Evolutionary conservation across 2,797 vertebrate species (phyloP).

Genomic region (Dryobates pubescens): DNA sequence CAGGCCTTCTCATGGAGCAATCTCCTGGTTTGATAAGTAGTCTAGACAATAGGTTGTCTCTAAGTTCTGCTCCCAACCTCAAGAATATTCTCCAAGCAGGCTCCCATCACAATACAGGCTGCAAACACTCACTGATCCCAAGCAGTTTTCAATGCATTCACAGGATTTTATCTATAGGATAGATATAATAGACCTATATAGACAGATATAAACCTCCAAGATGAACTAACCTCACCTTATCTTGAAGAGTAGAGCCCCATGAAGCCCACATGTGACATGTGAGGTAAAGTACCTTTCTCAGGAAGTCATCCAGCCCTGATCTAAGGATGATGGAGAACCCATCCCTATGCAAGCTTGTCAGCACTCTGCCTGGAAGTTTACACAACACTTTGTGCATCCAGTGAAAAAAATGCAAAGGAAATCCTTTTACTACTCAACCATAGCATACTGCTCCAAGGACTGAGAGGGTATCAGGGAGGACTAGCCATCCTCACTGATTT

Average conservation of each 20-base stretch:
- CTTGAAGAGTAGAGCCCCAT: accelerated
- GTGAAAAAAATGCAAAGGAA: not conserved
- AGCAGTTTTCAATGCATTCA: not conserved
- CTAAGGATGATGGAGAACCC: not conserved
- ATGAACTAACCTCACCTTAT: not conserved
- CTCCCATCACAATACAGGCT: not conserved
- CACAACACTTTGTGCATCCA: not conserved
- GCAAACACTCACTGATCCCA: not conserved
- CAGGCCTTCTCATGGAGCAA: not conserved
- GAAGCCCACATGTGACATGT: accelerated
- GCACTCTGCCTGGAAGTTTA: not conserved
- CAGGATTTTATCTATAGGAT: not conserved
- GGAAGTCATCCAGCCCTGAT: not conserved
- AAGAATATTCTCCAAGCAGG: not conserved
- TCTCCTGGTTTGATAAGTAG: not conserved
- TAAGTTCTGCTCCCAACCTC: not conserved
- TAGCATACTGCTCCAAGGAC: accelerated
- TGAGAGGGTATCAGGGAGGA: accelerated
- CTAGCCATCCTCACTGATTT: not conserved
- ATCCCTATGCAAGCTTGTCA: accelerated
- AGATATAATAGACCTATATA: no score
- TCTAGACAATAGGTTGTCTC: not conserved
- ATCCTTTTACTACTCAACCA: not conserved
- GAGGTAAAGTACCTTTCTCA: not conserved
- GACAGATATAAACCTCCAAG: not conserved